These are phyloP conservation scores for Oryctolagus cuniculus DNA, from an alignment of 2,113 vertebrate species.

Conservation along the genomic window mOryCun1.1 NC_091436.1:144021001-144021500, in stretches of 20 bases:
- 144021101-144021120: conserved; percentile 61
- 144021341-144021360: not conserved
- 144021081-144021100: conserved; percentile 26
- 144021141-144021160: not conserved
- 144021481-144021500: not conserved
- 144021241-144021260: not conserved
- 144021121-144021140: not conserved
- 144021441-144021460: not conserved
- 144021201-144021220: not conserved
- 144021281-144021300: not conserved
- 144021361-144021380: not conserved
- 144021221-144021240: not conserved
- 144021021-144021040: too few species aligned
- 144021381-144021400: not conserved
- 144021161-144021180: not conserved
- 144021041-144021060: conserved; percentile 51
- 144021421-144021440: not conserved
- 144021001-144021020: too few species aligned
- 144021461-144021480: not conserved
- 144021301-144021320: not conserved
- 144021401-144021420: not conserved
- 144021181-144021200: too few species aligned
- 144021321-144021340: not conserved
- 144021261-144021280: not conserved
- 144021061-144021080: conserved; percentile 59